Evolutionary conservation across 2,888 invertebrate genomes (phyloP).

Genomic region (Ametastegia equiseti): DNA sequence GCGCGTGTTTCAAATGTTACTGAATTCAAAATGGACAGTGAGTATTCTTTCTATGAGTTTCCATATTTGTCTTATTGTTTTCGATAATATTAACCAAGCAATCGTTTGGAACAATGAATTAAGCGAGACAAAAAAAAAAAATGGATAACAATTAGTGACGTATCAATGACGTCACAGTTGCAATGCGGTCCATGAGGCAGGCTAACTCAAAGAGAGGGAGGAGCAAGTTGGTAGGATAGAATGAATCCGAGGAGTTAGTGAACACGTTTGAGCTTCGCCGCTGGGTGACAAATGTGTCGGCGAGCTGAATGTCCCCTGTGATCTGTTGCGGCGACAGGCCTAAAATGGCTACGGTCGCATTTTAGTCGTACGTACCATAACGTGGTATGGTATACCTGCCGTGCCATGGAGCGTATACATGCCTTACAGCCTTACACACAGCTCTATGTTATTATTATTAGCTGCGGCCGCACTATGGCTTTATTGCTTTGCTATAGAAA

Average conservation of each 20-base stretch:
- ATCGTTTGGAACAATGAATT: too few species aligned
- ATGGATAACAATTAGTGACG: background rate
- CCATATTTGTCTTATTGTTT: too few species aligned
- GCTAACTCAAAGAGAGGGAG: background rate
- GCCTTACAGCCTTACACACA: constrained; percentile 61
- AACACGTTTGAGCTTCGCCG: constrained; percentile 42
- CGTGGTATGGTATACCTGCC: background rate
- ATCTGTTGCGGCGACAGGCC: constrained; percentile 58
- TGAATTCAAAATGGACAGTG: too few species aligned
- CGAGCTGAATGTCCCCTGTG: constrained; percentile 63
- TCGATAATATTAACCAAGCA: too few species aligned
- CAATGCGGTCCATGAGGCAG: background rate
- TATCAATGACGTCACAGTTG: background rate
- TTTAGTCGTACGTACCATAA: constrained; percentile 5
- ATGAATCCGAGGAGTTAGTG: constrained; percentile 7
- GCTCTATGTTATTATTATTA: constrained; percentile 70
- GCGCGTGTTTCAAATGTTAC: too few species aligned
- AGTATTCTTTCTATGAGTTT: too few species aligned
- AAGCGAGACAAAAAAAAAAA: too few species aligned
- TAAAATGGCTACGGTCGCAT: constrained; percentile 55
- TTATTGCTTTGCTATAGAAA: constrained; percentile 64
- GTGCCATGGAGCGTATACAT: constrained; percentile 23
- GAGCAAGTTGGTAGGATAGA: background rate
- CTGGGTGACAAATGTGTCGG: constrained; percentile 60
- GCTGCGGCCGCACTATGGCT: constrained; percentile 67